Evolutionary conservation across 2,113 vertebrate species (phyloP).

Genomic region (Poeciliopsis prolifica): DNA sequence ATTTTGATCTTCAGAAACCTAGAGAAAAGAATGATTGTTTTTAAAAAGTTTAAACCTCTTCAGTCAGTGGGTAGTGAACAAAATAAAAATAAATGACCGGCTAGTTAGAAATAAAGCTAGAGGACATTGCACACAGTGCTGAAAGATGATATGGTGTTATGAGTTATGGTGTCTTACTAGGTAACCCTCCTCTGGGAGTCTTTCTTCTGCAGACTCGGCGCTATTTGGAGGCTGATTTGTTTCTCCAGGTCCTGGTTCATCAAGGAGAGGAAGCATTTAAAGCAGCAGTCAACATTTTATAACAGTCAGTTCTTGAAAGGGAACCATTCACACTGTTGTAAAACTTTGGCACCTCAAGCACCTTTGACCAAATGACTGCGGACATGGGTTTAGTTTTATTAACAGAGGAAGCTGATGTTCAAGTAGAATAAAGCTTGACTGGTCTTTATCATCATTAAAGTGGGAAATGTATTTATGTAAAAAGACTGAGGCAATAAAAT

Average conservation of each 20-base stretch:
- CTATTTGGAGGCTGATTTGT: conserved; percentile 25
- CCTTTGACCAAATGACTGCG: neutral
- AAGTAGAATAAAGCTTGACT: neutral
- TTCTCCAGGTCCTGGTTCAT: conserved; percentile 35
- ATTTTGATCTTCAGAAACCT: conserved; percentile 57
- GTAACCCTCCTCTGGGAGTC: conserved; percentile 34
- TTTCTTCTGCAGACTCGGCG: conserved; percentile 37
- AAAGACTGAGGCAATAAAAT: neutral
- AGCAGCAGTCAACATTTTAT: conserved; percentile 6
- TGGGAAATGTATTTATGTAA: neutral
- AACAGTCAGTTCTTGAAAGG: neutral
- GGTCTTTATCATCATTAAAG: neutral
- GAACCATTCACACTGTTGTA: neutral
- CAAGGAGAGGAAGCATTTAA: conserved; percentile 9
- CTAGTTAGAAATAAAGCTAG: neutral
- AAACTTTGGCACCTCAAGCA: neutral
- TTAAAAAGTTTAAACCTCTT: neutral
- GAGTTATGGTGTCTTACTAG: conserved; percentile 44
- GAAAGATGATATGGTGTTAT: conserved; percentile 5
- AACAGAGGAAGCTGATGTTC: neutral
- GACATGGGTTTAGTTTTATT: neutral
- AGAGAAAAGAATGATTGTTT: neutral
- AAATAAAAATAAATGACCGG: too few relatives aligned
- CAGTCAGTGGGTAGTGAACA: neutral
- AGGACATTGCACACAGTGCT: neutral